Evolutionary conservation across 2,113 vertebrate species (phyloP).

Genomic region (Azemiops feae): DNA sequence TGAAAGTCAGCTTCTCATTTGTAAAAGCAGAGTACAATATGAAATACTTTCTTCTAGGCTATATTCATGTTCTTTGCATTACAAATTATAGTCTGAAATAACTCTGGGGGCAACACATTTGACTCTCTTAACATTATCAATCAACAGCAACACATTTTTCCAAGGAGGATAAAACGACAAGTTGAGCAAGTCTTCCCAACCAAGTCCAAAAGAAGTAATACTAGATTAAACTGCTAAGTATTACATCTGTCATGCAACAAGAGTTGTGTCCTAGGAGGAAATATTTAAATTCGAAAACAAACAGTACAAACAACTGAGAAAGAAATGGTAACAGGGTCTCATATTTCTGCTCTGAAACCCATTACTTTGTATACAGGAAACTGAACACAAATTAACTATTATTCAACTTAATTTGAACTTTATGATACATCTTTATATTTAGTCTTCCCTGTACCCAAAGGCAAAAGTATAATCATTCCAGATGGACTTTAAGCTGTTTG

Average conservation of each 20-base stretch:
- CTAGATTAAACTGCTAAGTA: neutral
- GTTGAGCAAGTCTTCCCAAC: neutral
- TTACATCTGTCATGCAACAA: neutral
- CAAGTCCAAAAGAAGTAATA: rapidly evolving
- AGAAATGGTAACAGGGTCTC: neutral
- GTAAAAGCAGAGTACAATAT: neutral
- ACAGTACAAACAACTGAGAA: neutral
- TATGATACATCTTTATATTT: neutral
- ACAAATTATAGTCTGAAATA: neutral
- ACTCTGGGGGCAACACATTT: neutral
- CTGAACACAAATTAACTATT: neutral
- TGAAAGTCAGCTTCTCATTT: neutral
- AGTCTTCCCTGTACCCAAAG: neutral
- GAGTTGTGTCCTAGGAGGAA: neutral
- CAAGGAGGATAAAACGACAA: neutral
- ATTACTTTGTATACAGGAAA: constrained; percentile 10
- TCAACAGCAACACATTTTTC: neutral
- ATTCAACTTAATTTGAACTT: neutral
- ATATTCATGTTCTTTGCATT: neutral
- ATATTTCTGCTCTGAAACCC: neutral
- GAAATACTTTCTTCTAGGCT: neutral
- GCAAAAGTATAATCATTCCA: neutral
- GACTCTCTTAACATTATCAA: neutral
- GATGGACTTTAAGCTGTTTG: neutral
- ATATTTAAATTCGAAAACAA: neutral